Evolutionary conservation across 2,888 invertebrate genomes (phyloP).

Genomic region (Lithosia quadra): DNA sequence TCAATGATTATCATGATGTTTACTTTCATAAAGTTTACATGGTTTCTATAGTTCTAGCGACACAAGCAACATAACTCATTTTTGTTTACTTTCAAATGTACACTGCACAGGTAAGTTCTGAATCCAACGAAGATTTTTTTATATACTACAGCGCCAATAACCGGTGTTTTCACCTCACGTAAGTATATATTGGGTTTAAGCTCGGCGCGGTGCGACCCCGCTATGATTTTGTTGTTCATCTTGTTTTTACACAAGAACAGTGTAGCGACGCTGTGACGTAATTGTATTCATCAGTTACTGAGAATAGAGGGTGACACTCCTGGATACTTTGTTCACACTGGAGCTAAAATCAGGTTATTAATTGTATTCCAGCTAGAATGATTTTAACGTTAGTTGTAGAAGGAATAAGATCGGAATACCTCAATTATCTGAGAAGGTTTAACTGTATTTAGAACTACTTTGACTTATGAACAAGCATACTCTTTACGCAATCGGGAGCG

Average conservation of each 20-base stretch:
- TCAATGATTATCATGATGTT: background rate
- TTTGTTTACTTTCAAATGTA: background rate
- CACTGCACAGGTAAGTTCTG: background rate
- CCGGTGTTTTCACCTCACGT: constrained; percentile 6
- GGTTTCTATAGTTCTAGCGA: no score
- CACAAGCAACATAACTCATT: no score
- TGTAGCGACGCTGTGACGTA: constrained; percentile 6
- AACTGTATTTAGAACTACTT: no score
- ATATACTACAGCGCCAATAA: background rate
- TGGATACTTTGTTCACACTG: background rate
- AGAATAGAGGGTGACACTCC: background rate
- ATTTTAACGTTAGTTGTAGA: background rate
- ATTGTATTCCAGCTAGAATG: background rate
- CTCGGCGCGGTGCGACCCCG: constrained; percentile 17
- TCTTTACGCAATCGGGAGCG: no score
- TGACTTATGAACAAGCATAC: no score
- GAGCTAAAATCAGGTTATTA: background rate
- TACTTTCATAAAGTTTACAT: no score
- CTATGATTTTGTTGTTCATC: constrained; percentile 17
- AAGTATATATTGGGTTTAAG: constrained; percentile 10
- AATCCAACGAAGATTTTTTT: background rate
- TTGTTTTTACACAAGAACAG: constrained; percentile 15
- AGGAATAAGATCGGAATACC: no score
- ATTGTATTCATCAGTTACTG: constrained; percentile 18
- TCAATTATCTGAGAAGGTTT: no score